Evolutionary conservation across 2,888 invertebrate genomes (phyloP).

Genomic region (Elaeidobius kamerunicus): DNA sequence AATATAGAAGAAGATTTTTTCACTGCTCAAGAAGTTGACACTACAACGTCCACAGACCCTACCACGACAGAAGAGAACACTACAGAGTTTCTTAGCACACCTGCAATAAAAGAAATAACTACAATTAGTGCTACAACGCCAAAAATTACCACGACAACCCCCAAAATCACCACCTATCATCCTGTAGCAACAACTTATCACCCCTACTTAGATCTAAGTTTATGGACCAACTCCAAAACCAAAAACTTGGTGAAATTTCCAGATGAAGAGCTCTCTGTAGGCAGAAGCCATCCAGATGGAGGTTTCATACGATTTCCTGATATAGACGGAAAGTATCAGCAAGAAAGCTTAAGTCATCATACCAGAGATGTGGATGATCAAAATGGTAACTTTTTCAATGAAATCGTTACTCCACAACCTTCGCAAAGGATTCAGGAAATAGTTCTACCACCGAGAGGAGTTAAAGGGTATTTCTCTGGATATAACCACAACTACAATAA

Average conservation of each 20-base stretch:
- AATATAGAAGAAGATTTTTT: slow-evolving; percentile 9
- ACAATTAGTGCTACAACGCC: slow-evolving; percentile 8
- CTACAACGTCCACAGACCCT: slow-evolving; percentile 20
- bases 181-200: slow-evolving; percentile 28
- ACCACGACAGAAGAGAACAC: slow-evolving; percentile 7
- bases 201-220: slow-evolving; percentile 17
- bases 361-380: slow-evolving; percentile 26
- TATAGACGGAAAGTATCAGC: slow-evolving; percentile 23
- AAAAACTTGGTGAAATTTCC: slow-evolving; percentile 32
- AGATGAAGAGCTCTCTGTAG: slow-evolving; percentile 15
- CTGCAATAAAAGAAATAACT: slow-evolving; percentile 8
- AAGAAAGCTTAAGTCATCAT: slow-evolving; percentile 24
- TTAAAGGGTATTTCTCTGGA: background rate
- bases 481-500: background rate
- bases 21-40: background rate
- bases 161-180: slow-evolving; percentile 31
- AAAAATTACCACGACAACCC: slow-evolving; percentile 22
- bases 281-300: slow-evolving; percentile 15
- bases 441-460: slow-evolving; percentile 10
- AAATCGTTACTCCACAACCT: slow-evolving; percentile 22
- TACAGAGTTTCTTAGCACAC: slow-evolving; percentile 9
- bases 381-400: slow-evolving; percentile 28
- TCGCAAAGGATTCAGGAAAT: slow-evolving; percentile 15
- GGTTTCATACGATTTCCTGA: slow-evolving; percentile 32
- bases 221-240: slow-evolving; percentile 8